Evolutionary conservation across 2,113 vertebrate genomes (phyloP).

Genomic region (Promerops cafer): DNA sequence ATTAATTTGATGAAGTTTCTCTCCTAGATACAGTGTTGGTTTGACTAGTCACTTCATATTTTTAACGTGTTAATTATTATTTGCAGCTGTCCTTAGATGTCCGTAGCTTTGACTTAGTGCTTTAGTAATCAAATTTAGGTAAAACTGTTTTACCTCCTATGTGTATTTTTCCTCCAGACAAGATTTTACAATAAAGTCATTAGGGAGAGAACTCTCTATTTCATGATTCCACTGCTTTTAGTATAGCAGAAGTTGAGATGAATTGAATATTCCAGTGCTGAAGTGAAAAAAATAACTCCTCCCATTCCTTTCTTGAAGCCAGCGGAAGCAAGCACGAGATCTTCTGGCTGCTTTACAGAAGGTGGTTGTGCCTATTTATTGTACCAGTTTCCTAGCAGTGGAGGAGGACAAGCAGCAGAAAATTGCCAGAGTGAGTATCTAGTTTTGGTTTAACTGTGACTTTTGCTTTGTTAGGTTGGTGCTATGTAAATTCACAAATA

Average conservation of each 20-base stretch:
- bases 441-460: background rate
- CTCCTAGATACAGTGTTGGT: background rate
- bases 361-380: slow-evolving; percentile 97
- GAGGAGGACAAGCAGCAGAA: slow-evolving; percentile 99
- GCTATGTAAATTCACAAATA: background rate
- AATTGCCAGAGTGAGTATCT: slow-evolving; percentile 83
- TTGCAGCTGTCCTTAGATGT: background rate
- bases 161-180: background rate
- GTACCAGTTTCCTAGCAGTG: slow-evolving; percentile 94
- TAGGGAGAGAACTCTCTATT: background rate
- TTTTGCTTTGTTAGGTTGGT: background rate
- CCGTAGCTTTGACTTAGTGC: background rate
- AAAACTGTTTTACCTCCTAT: background rate
- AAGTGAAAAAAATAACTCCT: background rate
- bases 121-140: background rate
- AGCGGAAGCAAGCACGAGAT: slow-evolving; percentile 94
- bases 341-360: slow-evolving; percentile 94
- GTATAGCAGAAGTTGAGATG: background rate
- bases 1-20: background rate
- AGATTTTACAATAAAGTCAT: background rate
- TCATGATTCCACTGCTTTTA: background rate
- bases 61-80: rapidly evolving
- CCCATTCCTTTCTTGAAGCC: slow-evolving; percentile 69
- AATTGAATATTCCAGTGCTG: background rate
- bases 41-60: background rate